phyloP scores from a whole-genome alignment of 2,888 invertebrate species.

The Rotaria macrura region DNA sequence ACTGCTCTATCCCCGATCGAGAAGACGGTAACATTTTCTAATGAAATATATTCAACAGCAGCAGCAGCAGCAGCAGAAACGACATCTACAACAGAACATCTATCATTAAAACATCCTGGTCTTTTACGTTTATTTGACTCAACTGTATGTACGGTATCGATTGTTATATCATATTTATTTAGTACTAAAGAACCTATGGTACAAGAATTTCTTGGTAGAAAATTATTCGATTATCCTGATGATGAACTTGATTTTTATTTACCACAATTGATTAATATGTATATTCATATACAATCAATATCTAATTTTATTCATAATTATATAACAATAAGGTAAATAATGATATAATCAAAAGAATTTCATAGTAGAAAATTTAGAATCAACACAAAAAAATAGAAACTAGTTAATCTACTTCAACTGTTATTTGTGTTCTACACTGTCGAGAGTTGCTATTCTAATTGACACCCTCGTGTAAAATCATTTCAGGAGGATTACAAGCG shows the following conservation, averaged over 20 bases:
- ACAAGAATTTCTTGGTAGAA: conserved; percentile 87
- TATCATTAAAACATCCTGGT: conserved; percentile 47
- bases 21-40: neutral
- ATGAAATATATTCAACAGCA: neutral
- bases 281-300: conserved; percentile 84
- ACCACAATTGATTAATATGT: conserved; percentile 93
- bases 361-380: no score
- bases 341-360: no score
- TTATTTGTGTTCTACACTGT: no score
- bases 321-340: conserved; percentile 37
- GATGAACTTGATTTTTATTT: conserved; percentile 90
- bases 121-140: conserved; percentile 85
- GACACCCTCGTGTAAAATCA: no score
- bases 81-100: neutral
- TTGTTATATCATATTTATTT: conserved; percentile 93
- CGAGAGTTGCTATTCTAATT: no score
- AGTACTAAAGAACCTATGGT: conserved; percentile 96
- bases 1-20: neutral
- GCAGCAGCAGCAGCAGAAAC: neutral
- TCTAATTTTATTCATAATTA: conserved; percentile 70
- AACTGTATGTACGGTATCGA: conserved; percentile 90
- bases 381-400: no score
- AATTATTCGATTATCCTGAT: conserved; percentile 84
- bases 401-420: no score
- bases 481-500: no score